Conservation (phyloP, 2,113 vertebrate species). For the Porphyrio hochstetteri region DNA sequence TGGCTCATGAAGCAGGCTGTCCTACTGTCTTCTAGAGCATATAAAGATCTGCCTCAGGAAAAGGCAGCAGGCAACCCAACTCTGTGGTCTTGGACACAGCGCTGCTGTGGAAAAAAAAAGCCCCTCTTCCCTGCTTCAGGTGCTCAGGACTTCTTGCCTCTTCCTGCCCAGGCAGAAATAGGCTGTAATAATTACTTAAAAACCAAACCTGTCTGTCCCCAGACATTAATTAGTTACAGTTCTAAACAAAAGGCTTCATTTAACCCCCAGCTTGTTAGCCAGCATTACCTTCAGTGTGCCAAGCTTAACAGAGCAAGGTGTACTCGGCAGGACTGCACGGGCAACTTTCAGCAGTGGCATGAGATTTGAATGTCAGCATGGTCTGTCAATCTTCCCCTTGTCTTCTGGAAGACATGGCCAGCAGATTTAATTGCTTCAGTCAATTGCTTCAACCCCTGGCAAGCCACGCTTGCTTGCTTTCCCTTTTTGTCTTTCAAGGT, state of each 20-base stretch:
- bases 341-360: neutral
- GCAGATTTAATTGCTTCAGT: rapidly evolving
- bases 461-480: neutral
- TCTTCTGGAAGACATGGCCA: neutral
- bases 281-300: neutral
- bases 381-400: neutral
- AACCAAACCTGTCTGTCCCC: neutral
- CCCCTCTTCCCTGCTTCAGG: neutral
- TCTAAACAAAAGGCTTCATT: neutral
- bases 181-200: neutral
- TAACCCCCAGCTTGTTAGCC: neutral
- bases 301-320: neutral
- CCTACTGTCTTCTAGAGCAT: neutral
- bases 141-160: neutral
- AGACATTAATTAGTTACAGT: neutral
- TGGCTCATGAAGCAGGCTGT: neutral
- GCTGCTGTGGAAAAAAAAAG: neutral
- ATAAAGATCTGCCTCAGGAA: neutral
- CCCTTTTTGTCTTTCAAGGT: neutral
- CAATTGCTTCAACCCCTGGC: neutral
- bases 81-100: neutral
- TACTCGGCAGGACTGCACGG: rapidly evolving
- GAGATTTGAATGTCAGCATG: neutral
- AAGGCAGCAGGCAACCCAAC: neutral
- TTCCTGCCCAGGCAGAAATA: neutral